A percentile compares a stretch with the other conserved stretches of the same genome.
Evolutionary conservation across 2,797 vertebrate species (phyloP).

Genomic region (Alca torda): DNA sequence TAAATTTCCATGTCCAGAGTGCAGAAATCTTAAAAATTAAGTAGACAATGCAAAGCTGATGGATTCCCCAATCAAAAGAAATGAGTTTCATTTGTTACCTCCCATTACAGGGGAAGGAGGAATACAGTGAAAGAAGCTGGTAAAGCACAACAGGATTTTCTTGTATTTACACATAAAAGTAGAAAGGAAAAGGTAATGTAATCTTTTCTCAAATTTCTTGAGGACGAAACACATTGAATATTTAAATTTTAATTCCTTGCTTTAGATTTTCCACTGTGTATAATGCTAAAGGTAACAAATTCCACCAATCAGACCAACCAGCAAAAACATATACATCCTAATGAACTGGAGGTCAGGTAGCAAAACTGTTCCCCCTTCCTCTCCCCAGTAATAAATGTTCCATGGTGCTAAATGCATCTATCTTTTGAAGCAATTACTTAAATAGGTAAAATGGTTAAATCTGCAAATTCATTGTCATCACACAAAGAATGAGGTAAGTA

Average conservation of each 20-base stretch:
- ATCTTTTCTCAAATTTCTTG: background rate
- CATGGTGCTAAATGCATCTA: background rate
- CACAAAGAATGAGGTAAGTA: background rate
- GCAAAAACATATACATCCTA: background rate
- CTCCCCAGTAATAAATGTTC: background rate
- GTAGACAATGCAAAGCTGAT: background rate
- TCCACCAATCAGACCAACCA: background rate
- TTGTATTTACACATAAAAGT: background rate
- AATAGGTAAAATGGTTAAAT: background rate
- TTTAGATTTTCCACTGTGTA: background rate
- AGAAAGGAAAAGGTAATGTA: background rate
- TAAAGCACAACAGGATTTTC: background rate
- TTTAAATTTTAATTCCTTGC: background rate
- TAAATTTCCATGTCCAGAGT: background rate
- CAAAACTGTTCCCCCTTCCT: background rate
- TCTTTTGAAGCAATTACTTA: background rate
- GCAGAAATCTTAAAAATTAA: background rate
- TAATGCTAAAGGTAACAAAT: background rate
- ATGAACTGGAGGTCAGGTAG: background rate
- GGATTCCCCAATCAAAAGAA: background rate
- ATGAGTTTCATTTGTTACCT: background rate
- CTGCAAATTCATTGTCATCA: background rate
- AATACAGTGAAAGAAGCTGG: background rate
- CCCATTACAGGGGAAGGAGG: background rate
- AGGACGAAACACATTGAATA: background rate